Percentiles rank a stretch among this genome's conserved stretches.
phyloP scores from a whole-genome alignment of 1,140 invertebrate genomes.

The Philopotamus ludificatus region DNA sequence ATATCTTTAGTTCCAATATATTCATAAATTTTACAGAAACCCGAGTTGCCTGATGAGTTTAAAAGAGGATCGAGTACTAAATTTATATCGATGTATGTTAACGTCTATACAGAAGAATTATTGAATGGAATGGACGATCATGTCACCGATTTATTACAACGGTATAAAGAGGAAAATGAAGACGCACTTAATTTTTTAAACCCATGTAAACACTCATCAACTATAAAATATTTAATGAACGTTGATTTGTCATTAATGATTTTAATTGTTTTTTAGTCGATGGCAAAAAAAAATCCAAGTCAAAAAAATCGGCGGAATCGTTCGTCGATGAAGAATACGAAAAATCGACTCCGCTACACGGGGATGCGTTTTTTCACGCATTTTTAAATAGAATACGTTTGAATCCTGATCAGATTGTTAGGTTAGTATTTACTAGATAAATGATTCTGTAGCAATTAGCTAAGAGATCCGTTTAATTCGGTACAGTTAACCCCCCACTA shows the following conservation, averaged over 20 bases:
- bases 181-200: too few species aligned
- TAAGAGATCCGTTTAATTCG: too few species aligned
- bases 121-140: conserved; percentile 48
- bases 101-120: conserved; percentile 32
- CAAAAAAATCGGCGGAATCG: conserved; percentile 31
- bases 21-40: conserved; percentile 30
- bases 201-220: too few species aligned
- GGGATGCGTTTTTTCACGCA: conserved; percentile 73
- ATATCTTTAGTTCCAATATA: conserved; percentile 7
- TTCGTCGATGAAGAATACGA: conserved; percentile 67
- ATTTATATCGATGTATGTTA: conserved; percentile 29
- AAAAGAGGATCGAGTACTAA: conserved; percentile 8
- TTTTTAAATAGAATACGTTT: conserved; percentile 67
- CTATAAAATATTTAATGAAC: too few species aligned
- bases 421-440: conserved; percentile 53
- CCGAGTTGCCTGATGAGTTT: conserved; percentile 20
- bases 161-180: conserved; percentile 64
- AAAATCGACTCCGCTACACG: conserved; percentile 68
- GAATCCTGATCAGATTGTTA: conserved; percentile 73
- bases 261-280: too few species aligned
- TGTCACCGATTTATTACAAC: conserved; percentile 61
- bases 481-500: too few species aligned
- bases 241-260: too few species aligned
- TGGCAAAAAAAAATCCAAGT: neutral
- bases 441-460: too few species aligned